A percentile compares a stretch with the other conserved stretches of the same genome.
These are phyloP conservation scores for Phenganax stokvisi DNA, from an alignment of 92 coral and sea anemone species.

Conservation along the genomic window DNA sequence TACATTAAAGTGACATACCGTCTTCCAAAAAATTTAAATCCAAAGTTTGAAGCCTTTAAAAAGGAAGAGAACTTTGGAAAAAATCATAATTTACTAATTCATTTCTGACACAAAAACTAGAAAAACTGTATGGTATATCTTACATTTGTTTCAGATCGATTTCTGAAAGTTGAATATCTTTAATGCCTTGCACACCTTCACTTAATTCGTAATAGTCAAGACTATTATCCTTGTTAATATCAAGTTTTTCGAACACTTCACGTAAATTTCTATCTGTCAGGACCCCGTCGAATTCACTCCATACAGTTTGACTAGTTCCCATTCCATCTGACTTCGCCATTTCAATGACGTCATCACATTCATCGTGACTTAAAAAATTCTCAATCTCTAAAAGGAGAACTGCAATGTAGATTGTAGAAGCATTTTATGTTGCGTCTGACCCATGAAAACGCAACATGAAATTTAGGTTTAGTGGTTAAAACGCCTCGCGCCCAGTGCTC, in stretches of 20 bases:
- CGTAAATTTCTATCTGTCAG: conserved; percentile 26
- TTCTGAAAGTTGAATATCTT: conserved; percentile 38
- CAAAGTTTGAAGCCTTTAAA: conserved; percentile 21
- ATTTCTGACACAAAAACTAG: not conserved
- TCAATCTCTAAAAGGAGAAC: conserved; percentile 56
- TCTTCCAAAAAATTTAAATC: conserved; percentile 15
- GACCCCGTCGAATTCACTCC: conserved; percentile 28
- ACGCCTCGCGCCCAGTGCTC: not conserved
- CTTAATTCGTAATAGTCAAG: conserved; percentile 53
- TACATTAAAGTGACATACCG: conserved; percentile 13
- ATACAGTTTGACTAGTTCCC: conserved; percentile 55
- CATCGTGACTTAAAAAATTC: conserved; percentile 68
- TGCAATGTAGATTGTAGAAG: not conserved
- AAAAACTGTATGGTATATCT: not conserved
- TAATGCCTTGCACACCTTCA: conserved; percentile 40
- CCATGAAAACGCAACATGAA: not conserved
- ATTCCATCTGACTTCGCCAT: conserved; percentile 83
- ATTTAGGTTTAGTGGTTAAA: not conserved
- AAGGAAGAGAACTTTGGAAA: not conserved
- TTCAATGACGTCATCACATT: conserved; percentile 68
- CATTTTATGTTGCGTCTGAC: not conserved
- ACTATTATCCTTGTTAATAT: conserved; percentile 47
- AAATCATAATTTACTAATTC: not conserved
- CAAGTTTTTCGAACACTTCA: conserved; percentile 41
- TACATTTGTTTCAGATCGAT: conserved; percentile 45